A percentile compares a stretch with the other conserved stretches of the same genome.
phyloP scores from a whole-genome alignment of 2,113 vertebrate species.

The Dipodomys merriami region DNA sequence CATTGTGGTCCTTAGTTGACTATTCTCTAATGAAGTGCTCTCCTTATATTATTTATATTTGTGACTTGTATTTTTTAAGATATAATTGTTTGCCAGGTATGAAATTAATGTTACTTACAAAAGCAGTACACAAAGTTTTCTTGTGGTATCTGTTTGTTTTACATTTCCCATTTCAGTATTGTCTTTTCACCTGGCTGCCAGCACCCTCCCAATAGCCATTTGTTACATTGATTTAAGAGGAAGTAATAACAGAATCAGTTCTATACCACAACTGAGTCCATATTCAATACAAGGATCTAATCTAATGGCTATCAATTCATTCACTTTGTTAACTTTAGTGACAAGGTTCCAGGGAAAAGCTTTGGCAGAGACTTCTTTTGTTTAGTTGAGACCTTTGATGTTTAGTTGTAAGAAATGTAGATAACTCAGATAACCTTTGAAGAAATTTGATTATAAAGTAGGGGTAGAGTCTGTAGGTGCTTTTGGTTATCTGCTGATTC shows the following conservation, averaged over 20 bases:
- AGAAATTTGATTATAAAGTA: background rate
- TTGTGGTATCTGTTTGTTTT: background rate
- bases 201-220: background rate
- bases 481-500: background rate
- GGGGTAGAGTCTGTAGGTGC: background rate
- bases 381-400: too few relatives aligned
- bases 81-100: background rate
- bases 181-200: background rate
- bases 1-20: background rate
- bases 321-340: background rate
- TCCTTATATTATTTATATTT: background rate
- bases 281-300: background rate
- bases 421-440: background rate
- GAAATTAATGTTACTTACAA: constrained; percentile 11
- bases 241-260: background rate
- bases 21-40: background rate
- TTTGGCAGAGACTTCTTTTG: background rate
- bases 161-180: background rate
- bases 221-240: background rate
- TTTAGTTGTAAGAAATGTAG: background rate
- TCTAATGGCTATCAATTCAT: background rate
- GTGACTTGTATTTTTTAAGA: background rate
- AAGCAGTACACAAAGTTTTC: background rate
- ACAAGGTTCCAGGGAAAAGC: background rate
- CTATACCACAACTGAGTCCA: background rate